Conservation (phyloP, 1,140 invertebrate species). For the Neodiprion virginianus region DNA sequence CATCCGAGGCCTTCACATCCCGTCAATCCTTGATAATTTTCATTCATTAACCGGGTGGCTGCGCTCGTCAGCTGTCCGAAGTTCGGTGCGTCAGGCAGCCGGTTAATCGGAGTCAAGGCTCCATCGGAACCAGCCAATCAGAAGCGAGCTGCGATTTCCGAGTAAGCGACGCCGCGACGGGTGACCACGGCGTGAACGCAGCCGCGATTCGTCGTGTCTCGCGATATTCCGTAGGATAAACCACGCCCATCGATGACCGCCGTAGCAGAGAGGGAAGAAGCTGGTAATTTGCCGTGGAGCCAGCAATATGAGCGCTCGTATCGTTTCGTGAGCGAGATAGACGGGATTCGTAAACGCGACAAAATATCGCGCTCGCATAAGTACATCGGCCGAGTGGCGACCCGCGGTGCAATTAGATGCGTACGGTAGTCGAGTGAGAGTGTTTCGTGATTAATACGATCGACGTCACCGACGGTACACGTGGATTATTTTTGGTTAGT, state of each 20-base stretch:
- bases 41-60: no score
- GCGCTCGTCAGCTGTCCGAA: no score
- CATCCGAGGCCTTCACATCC: no score
- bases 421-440: constrained; percentile 28
- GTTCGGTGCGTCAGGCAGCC: no score
- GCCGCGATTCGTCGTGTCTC: constrained; percentile 16
- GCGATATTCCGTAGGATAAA: constrained; percentile 29
- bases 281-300: constrained; percentile 38
- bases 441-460: constrained; percentile 31
- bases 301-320: constrained; percentile 40
- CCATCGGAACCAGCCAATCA: no score
- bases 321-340: constrained; percentile 33
- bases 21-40: no score
- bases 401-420: neutral
- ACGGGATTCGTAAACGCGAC: constrained; percentile 29
- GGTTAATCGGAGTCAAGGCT: no score
- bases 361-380: constrained; percentile 36
- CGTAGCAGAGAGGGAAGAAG: constrained; percentile 32
- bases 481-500: constrained; percentile 22
- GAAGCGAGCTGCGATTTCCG: no score
- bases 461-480: constrained; percentile 29
- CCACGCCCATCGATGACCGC: constrained; percentile 33
- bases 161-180: no score
- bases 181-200: neutral
- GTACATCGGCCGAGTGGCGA: constrained; percentile 31